Evolutionary conservation across 2,888 invertebrate genomes (phyloP).

Genomic region (Laothoe populi): DNA sequence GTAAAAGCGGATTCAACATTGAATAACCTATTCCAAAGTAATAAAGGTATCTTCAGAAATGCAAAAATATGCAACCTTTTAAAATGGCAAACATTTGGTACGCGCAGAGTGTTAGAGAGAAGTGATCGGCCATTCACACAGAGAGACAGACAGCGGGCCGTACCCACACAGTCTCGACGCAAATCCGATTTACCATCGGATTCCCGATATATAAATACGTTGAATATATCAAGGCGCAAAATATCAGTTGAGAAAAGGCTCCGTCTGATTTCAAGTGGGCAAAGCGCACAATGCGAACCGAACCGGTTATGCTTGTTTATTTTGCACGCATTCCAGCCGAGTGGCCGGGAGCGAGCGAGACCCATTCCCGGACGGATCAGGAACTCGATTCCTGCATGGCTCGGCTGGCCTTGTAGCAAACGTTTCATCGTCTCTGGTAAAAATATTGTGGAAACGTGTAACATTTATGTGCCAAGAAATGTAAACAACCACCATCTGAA

Average conservation of each 20-base stretch:
- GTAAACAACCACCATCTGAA: constrained; percentile 47
- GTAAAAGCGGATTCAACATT: neutral
- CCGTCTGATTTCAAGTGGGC: constrained; percentile 61
- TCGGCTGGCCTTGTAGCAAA: constrained; percentile 70
- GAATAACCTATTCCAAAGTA: neutral
- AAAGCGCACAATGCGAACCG: constrained; percentile 70
- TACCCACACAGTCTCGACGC: constrained; percentile 15
- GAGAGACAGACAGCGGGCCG: constrained; percentile 3
- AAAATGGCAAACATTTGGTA: constrained; percentile 19
- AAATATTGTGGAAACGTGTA: constrained; percentile 55
- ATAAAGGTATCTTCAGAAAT: neutral
- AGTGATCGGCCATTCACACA: constrained; percentile 11
- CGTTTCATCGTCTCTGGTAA: constrained; percentile 48
- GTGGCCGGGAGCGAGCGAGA: constrained; percentile 71
- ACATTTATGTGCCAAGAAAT: constrained; percentile 47
- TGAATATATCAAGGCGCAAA: constrained; percentile 48
- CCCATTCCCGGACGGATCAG: constrained; percentile 71
- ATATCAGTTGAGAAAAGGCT: constrained; percentile 61
- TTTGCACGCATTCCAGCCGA: constrained; percentile 82
- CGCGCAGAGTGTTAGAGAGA: constrained; percentile 9
- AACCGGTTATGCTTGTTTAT: constrained; percentile 82
- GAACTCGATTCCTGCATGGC: constrained; percentile 67
- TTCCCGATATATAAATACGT: constrained; percentile 34
- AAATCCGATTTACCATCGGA: constrained; percentile 29
- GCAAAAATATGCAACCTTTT: constrained; percentile 21